Conservation (phyloP, 1,140 invertebrate species). For the Leptestheria dahalacensis region DNA sequence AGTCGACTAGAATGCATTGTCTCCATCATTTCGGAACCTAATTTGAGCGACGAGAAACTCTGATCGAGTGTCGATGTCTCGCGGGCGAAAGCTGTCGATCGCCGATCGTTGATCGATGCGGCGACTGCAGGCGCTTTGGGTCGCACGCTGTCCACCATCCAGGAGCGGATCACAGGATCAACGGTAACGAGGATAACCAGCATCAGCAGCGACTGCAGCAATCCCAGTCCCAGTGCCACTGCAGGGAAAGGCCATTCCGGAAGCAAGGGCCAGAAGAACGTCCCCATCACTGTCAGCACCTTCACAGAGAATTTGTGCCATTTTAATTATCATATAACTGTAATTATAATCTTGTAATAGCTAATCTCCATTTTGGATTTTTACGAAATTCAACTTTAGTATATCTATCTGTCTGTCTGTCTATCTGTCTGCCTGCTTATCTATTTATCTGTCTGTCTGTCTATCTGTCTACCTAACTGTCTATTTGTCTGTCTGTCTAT, state of each 20-base stretch:
- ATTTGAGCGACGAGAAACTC: slow-evolving; percentile 9
- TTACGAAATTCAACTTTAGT: too few relatives aligned
- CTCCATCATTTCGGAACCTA: not conserved
- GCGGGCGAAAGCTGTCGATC: not conserved
- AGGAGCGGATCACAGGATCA: slow-evolving; percentile 34
- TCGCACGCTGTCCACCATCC: slow-evolving; percentile 27
- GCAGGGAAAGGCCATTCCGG: slow-evolving; percentile 25
- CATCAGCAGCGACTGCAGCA: slow-evolving; percentile 33
- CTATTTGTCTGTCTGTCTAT: too few relatives aligned
- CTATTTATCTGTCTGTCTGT: too few relatives aligned
- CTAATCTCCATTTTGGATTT: too few relatives aligned
- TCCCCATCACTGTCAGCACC: slow-evolving; percentile 26
- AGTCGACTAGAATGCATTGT: not conserved
- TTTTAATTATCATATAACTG: too few relatives aligned
- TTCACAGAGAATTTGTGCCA: slow-evolving; percentile 14
- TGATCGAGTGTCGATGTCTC: not conserved
- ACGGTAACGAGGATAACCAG: slow-evolving; percentile 33
- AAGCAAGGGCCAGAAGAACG: slow-evolving; percentile 28
- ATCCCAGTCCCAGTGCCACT: slow-evolving; percentile 29
- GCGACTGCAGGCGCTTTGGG: slow-evolving; percentile 14
- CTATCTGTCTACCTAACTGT: too few relatives aligned
- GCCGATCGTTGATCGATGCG: slow-evolving; percentile 4
- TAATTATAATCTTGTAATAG: too few relatives aligned
- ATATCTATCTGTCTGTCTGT: too few relatives aligned
- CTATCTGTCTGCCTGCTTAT: too few relatives aligned